Conservation (phyloP, 30 jellyfish, hydroid and myxozoan genomes). For the Clytia hemisphaerica region DNA sequence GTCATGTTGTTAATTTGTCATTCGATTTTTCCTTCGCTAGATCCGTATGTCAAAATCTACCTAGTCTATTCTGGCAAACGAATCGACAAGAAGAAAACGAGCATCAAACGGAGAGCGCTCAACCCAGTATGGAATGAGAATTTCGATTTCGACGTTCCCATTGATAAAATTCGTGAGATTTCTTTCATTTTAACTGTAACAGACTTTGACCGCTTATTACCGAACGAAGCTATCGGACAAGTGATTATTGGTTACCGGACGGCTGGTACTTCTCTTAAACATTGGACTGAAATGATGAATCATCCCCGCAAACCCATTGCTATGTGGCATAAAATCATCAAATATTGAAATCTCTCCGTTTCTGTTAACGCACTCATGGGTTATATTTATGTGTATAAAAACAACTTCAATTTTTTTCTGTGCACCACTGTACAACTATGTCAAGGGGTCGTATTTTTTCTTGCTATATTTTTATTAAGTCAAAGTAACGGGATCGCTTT, state of each 20-base stretch:
- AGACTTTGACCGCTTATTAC: slow-evolving; percentile 72
- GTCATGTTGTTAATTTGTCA: no score
- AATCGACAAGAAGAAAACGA: slow-evolving; percentile 75
- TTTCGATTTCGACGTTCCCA: slow-evolving; percentile 79
- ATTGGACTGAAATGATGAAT: slow-evolving; percentile 95
- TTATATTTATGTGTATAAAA: no score
- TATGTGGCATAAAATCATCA: slow-evolving; percentile 86
- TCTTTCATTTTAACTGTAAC: slow-evolving; percentile 78
- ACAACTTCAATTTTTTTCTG: no score
- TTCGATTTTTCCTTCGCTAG: slow-evolving; percentile 12
- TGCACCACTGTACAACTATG: no score
- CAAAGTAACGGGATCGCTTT: no score
- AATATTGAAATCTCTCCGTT: slow-evolving; percentile 28
- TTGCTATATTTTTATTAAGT: no score
- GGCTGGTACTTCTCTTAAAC: slow-evolving; percentile 80
- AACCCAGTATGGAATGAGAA: slow-evolving; percentile 88
- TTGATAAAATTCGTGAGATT: slow-evolving; percentile 77
- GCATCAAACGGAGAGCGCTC: slow-evolving; percentile 43
- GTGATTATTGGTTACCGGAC: slow-evolving; percentile 84
- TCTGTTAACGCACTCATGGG: no score
- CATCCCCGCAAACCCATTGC: slow-evolving; percentile 76
- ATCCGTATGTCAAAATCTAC: slow-evolving; percentile 74
- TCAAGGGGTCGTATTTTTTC: no score
- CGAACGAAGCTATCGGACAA: slow-evolving; percentile 81
- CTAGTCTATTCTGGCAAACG: slow-evolving; percentile 73